phyloP scores from a whole-genome alignment of 2,888 invertebrate species.

The Drosophila austrosaltans region DNA sequence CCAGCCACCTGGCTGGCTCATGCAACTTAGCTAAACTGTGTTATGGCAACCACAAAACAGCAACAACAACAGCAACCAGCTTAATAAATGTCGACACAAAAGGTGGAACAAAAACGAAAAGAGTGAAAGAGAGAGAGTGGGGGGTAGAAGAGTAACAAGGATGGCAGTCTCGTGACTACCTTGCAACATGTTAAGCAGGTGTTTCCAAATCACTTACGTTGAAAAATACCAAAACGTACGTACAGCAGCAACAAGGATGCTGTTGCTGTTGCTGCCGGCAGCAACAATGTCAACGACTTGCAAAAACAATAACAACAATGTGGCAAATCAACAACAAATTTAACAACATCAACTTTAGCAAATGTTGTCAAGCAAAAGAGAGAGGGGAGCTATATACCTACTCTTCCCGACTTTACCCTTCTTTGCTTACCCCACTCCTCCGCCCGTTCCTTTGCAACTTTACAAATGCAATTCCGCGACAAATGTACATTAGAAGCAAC shows the following conservation, averaged over 20 bases:
- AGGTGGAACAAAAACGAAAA: conserved; percentile 25
- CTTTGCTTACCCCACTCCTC: not conserved
- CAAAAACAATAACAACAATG: conserved; percentile 43
- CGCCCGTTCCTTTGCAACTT: not conserved
- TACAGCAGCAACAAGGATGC: conserved; percentile 40
- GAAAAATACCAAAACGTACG: conserved; percentile 56
- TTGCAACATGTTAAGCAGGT: conserved; percentile 76
- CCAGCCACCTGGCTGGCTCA: conserved; percentile 25
- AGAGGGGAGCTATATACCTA: not conserved
- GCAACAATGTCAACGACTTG: conserved; percentile 27
- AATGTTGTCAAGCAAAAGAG: not conserved
- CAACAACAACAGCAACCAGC: conserved; percentile 55
- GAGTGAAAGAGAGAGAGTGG: conserved; percentile 3
- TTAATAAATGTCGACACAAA: conserved; percentile 76
- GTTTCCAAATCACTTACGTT: conserved; percentile 77
- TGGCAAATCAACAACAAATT: conserved; percentile 60
- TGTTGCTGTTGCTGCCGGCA: conserved; percentile 36
- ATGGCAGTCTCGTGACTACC: conserved; percentile 40
- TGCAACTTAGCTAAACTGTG: conserved; percentile 54
- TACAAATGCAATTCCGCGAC: conserved; percentile 7
- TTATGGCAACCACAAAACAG: conserved; percentile 66
- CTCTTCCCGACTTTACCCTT: not conserved
- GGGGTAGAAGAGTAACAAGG: not conserved
- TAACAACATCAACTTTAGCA: conserved; percentile 48
- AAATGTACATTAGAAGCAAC: conserved; percentile 13